Conservation (phyloP, 2,888 invertebrate species). For the Brachyptera risi region DNA sequence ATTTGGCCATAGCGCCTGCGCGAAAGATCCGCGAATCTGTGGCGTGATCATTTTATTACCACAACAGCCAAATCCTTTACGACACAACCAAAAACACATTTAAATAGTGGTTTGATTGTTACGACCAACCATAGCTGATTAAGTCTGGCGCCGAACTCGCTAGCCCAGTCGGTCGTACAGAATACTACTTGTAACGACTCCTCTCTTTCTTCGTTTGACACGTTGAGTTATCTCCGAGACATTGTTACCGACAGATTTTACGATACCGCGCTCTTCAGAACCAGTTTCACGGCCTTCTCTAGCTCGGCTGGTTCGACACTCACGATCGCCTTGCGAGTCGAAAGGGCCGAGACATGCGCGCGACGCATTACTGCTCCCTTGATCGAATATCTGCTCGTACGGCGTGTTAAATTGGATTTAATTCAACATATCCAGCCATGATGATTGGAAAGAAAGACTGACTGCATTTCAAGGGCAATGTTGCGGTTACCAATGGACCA, state of each 20-base stretch:
- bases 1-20: too few species aligned
- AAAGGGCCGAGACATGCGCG: too few species aligned
- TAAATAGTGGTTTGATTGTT: slow-evolving; percentile 13
- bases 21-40: background rate
- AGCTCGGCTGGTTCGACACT: too few species aligned
- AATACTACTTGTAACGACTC: background rate
- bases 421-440: slow-evolving; percentile 14
- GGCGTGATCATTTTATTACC: slow-evolving; percentile 1
- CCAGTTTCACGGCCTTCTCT: too few species aligned
- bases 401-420: slow-evolving; percentile 28
- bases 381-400: slow-evolving; percentile 18
- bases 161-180: background rate
- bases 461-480: slow-evolving; percentile 3
- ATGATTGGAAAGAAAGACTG: too few species aligned
- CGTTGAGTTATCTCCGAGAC: slow-evolving; percentile 16
- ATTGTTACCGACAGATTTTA: slow-evolving; percentile 17
- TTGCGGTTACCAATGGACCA: too few species aligned
- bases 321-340: too few species aligned
- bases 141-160: slow-evolving; percentile 9
- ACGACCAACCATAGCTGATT: background rate
- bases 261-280: slow-evolving; percentile 14
- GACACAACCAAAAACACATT: slow-evolving; percentile 8
- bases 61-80: background rate
- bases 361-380: too few species aligned
- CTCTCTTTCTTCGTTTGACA: slow-evolving; percentile 7